These are phyloP conservation scores for Euzophera pinguis DNA, from an alignment of 2,888 invertebrate genomes.

Conservation along the genomic window DNA sequence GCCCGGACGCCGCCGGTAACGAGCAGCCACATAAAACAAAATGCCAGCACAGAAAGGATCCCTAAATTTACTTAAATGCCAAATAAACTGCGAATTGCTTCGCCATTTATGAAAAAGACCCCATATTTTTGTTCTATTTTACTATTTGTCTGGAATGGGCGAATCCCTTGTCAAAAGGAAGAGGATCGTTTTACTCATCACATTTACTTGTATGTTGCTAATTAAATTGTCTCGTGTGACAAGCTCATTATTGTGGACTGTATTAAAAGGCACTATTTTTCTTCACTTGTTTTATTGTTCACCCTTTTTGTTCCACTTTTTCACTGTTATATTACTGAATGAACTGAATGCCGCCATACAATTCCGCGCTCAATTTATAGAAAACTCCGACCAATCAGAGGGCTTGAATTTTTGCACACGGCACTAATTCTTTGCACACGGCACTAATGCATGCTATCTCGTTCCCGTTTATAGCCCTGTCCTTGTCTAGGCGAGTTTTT, in stretches of 20 bases:
- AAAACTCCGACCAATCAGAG: too few species aligned
- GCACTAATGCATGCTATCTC: too few species aligned
- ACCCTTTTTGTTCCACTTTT: too few species aligned
- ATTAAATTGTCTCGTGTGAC: conserved; percentile 6
- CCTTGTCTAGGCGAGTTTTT: too few species aligned
- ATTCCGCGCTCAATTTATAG: too few species aligned
- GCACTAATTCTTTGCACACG: too few species aligned
- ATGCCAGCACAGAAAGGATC: conserved; percentile 73
- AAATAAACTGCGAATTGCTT: conserved; percentile 76
- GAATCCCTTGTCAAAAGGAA: conserved; percentile 16
- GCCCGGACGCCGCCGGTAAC: conserved; percentile 75
- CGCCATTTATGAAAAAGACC: conserved; percentile 66
- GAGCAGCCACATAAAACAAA: conserved; percentile 77
- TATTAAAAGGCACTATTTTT: too few species aligned
- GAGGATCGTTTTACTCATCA: background rate
- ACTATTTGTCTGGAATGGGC: conserved; percentile 20
- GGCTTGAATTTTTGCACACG: too few species aligned
- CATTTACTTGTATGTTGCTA: conserved; percentile 11
- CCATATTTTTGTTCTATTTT: conserved; percentile 35
- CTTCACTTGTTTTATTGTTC: too few species aligned
- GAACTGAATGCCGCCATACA: too few species aligned
- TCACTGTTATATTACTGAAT: too few species aligned
- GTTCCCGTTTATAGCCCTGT: too few species aligned
- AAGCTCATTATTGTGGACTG: background rate
- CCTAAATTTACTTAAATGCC: conserved; percentile 76